Evolutionary conservation across 2,797 vertebrate species (phyloP), one percentile per base, ranked within the genome.

Genomic region (Melanotaenia boesemani): DNA sequence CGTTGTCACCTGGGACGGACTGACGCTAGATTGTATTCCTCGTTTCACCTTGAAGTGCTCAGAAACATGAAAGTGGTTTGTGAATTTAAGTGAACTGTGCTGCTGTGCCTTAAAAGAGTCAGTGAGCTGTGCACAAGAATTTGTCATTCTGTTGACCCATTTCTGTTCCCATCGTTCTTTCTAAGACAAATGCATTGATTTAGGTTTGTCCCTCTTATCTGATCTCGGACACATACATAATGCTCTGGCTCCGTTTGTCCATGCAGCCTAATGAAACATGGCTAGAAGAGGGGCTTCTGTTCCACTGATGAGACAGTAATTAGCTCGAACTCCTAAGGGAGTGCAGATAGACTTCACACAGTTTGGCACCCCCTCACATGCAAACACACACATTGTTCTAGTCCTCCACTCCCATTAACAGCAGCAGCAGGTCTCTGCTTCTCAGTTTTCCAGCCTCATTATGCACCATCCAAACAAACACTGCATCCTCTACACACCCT

Each of bases 301-400:
- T 89, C 70, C 50, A 57, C 81, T 89, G 85, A 90, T 87, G 83
- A 91, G 82, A 85, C 77, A 55, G 84, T 91, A 91, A 94, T 92
- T 89, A 91, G 89, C 82, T 62, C 70, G 18, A 82, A 63, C 76
- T 90, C 91, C 88, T 82, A 36, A 77, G 90, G 88, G 89, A 91
- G 76, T 58, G 46, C 66, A 84, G 87, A 91, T 81, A 83, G 86
- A 86, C 88, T 81, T 87, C 84, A 76, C 67, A 60, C 50, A 67
- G 75, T 70, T 70, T 76, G 76, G 75, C 66, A 62, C 39, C 34
- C 70, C 57, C 11, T 24, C 72, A 13, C 67, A 46, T 39, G 16
- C 16, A 44, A 20, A 48, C 18, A 48, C 46, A 48, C 46, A 48
- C 20, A 30, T 63, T 39, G 16, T 63, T 34, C 39, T 67, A 18